phyloP scores from a whole-genome alignment of 2,113 vertebrate genomes.

The Opisthocomus hoazin region DNA sequence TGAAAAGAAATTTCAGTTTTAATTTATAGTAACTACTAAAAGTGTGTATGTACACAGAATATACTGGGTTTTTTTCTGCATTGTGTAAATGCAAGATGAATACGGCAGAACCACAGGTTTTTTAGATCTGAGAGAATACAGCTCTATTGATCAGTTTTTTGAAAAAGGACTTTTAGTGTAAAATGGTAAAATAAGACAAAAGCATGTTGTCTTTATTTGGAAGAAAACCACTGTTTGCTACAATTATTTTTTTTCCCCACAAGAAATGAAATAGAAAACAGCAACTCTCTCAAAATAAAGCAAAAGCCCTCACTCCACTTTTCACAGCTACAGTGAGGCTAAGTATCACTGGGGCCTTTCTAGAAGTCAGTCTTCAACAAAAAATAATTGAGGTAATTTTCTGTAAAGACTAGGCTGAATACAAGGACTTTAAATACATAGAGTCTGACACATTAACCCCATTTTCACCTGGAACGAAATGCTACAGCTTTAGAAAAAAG shows the following conservation, averaged over 20 bases:
- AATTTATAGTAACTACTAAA: neutral
- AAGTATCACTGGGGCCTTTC: neutral
- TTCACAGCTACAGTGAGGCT: neutral
- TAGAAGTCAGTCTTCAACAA: neutral
- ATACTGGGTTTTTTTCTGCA: neutral
- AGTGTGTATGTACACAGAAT: neutral
- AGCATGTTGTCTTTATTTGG: neutral
- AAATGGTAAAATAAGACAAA: neutral
- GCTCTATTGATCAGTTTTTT: neutral
- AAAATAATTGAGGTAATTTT: neutral
- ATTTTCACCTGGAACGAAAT: neutral
- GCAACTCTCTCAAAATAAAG: neutral
- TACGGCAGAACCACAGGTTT: neutral
- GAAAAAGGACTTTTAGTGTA: neutral
- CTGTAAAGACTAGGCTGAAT: neutral
- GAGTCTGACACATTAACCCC: neutral
- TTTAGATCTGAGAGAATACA: neutral
- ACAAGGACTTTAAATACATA: neutral
- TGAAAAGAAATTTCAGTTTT: slow-evolving; percentile 1
- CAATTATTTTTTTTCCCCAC: neutral
- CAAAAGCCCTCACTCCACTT: neutral
- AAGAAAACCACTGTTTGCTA: neutral
- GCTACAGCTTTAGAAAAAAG: neutral
- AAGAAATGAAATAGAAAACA: neutral
- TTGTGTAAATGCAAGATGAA: neutral